phyloP scores from a whole-genome alignment of 1,140 invertebrate genomes.

The Zaprionus davidi region DNA sequence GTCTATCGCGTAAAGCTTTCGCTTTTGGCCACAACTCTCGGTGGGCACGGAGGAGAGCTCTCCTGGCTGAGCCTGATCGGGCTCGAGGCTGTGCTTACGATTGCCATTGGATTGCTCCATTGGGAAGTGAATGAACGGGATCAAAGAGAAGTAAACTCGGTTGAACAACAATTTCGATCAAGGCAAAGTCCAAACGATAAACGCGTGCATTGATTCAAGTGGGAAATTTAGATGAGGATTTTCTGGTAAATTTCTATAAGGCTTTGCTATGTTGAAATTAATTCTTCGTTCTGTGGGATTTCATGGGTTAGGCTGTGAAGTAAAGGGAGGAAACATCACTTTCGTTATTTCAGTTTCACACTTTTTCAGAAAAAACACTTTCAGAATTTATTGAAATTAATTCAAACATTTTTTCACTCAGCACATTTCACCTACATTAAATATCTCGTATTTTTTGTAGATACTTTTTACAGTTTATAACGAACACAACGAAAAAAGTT shows the following conservation, averaged over 20 bases:
- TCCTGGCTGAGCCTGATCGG: slow-evolving; percentile 20
- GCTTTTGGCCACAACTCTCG: slow-evolving; percentile 46
- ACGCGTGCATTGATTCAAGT: slow-evolving; percentile 41
- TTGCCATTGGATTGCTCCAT: slow-evolving; percentile 73
- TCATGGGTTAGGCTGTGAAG: slow-evolving; percentile 42
- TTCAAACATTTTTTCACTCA: background rate
- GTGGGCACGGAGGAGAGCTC: slow-evolving; percentile 5
- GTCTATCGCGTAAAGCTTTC: slow-evolving; percentile 73
- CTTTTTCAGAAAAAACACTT: background rate
- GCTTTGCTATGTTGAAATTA: slow-evolving; percentile 33
- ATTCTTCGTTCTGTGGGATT: slow-evolving; percentile 65
- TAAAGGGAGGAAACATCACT: background rate
- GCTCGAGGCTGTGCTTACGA: slow-evolving; percentile 42
- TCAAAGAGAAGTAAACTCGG: background rate
- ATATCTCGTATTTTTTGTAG: background rate
- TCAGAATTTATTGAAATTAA: slow-evolving; percentile 1
- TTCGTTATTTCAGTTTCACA: background rate
- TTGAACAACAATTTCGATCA: slow-evolving; percentile 44
- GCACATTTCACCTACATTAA: slow-evolving; percentile 29
- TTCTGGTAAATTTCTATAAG: slow-evolving; percentile 25
- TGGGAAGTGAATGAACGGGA: slow-evolving; percentile 12
- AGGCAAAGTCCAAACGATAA: slow-evolving; percentile 56
- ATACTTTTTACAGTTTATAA: slow-evolving; percentile 3
- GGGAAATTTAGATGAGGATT: slow-evolving; percentile 31
- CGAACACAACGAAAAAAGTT: background rate